A percentile compares a stretch with the other conserved stretches of the same genome.
Evolutionary conservation across 2,113 vertebrate genomes (phyloP).

Genomic region (Rhinolophus sinicus): DNA sequence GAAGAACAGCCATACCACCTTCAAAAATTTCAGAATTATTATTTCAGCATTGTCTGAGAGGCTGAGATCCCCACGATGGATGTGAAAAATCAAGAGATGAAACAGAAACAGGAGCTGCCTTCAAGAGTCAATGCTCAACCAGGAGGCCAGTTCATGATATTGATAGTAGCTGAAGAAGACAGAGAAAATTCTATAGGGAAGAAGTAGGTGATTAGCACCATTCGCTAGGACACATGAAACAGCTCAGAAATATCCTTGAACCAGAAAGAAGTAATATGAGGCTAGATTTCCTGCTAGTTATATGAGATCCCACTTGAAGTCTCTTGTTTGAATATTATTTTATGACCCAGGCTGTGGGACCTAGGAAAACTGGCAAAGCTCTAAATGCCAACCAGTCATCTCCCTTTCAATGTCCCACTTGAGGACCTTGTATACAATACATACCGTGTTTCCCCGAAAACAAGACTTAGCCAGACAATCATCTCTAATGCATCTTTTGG

Average conservation of each 20-base stretch:
- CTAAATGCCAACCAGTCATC: background rate
- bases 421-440: background rate
- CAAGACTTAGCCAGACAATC: too few relatives aligned
- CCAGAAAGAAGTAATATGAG: background rate
- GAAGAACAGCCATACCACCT: background rate
- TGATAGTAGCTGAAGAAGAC: background rate
- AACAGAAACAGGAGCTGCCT: background rate
- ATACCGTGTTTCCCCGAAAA: background rate
- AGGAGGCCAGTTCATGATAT: background rate
- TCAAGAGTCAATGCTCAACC: background rate
- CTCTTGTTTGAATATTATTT: background rate
- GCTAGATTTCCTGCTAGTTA: background rate
- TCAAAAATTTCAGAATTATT: slow-evolving; percentile 1
- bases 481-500: too few relatives aligned
- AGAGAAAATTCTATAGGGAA: background rate
- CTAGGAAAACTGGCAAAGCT: background rate
- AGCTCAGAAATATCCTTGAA: background rate
- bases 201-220: background rate
- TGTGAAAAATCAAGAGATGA: background rate
- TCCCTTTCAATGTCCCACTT: background rate
- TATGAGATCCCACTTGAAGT: background rate
- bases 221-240: background rate
- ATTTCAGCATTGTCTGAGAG: background rate
- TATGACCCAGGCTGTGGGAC: background rate
- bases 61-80: background rate